Conservation (phyloP, 1,140 invertebrate species). For the Sipha flava region DNA sequence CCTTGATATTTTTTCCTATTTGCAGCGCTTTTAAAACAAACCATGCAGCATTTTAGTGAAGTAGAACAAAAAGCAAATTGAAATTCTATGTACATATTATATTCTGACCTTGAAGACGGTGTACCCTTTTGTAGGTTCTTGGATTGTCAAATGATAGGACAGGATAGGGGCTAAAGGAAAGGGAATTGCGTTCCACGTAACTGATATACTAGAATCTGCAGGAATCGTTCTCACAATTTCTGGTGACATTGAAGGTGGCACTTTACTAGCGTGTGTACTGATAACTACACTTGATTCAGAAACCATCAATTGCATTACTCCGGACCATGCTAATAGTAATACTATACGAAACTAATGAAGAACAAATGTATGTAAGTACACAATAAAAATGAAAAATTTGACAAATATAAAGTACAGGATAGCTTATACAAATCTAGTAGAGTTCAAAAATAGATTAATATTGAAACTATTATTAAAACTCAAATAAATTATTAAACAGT, state of each 20-base stretch:
- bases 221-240: conserved; percentile 64
- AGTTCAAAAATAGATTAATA: no score
- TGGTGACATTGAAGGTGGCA: conserved; percentile 63
- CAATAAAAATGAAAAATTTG: neutral
- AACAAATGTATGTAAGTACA: neutral
- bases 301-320: conserved; percentile 53
- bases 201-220: conserved; percentile 69
- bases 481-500: no score
- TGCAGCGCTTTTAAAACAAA: neutral
- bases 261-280: conserved; percentile 58
- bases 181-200: conserved; percentile 77
- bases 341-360: conserved; percentile 70
- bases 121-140: conserved; percentile 51
- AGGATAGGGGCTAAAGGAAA: conserved; percentile 80
- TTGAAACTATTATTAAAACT: no score
- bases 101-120: conserved; percentile 54
- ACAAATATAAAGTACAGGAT: conserved; percentile 25
- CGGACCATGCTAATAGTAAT: conserved; percentile 51
- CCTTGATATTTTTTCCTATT: no score
- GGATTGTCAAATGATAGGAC: conserved; percentile 67
- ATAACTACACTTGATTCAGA: conserved; percentile 73
- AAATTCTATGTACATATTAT: neutral
- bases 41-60: conserved; percentile 14
- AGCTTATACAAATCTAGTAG: neutral
- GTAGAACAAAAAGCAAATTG: neutral